Evolutionary conservation across 1,140 invertebrate species (phyloP).

Genomic region (Drosophila serrata): DNA sequence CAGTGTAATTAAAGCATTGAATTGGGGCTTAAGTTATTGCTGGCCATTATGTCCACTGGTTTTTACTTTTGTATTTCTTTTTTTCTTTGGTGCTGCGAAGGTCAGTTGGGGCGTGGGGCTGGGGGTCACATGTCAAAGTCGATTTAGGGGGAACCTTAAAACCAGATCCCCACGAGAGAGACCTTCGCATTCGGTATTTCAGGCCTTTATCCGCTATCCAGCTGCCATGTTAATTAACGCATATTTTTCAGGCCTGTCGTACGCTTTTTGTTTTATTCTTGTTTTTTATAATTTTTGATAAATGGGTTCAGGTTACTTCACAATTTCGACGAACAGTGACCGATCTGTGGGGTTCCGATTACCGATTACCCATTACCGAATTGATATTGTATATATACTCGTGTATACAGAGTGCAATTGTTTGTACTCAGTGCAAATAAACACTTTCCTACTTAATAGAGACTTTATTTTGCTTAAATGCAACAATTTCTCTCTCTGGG

Average conservation of each 20-base stretch:
- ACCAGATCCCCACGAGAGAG: constrained; percentile 54
- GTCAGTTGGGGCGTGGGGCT: constrained; percentile 34
- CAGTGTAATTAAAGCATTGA: constrained; percentile 48
- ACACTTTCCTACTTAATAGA: constrained; percentile 37
- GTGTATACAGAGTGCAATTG: constrained; percentile 20
- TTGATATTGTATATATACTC: constrained; percentile 16
- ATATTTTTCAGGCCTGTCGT: constrained; percentile 70
- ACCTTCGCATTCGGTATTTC: constrained; percentile 27
- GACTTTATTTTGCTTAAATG: constrained; percentile 37
- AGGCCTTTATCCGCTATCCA: constrained; percentile 32
- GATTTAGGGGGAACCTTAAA: constrained; percentile 45
- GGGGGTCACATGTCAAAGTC: constrained; percentile 71
- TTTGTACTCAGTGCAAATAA: constrained; percentile 1
- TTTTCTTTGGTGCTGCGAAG: constrained; percentile 41
- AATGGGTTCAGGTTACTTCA: constrained; percentile 54
- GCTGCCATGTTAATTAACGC: constrained; percentile 75
- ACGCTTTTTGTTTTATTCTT: constrained; percentile 23
- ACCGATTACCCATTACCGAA: constrained; percentile 56
- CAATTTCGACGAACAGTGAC: constrained; percentile 38
- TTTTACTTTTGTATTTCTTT: constrained; percentile 2
- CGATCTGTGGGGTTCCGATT: constrained; percentile 54
- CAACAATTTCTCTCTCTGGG: constrained; percentile 74
- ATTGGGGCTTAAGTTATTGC: constrained; percentile 21
- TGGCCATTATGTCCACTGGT: constrained; percentile 37
- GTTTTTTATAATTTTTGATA: constrained; percentile 56